phyloP scores from a whole-genome alignment of 2,888 invertebrate genomes.

The Pachycephus smyrnensis region DNA sequence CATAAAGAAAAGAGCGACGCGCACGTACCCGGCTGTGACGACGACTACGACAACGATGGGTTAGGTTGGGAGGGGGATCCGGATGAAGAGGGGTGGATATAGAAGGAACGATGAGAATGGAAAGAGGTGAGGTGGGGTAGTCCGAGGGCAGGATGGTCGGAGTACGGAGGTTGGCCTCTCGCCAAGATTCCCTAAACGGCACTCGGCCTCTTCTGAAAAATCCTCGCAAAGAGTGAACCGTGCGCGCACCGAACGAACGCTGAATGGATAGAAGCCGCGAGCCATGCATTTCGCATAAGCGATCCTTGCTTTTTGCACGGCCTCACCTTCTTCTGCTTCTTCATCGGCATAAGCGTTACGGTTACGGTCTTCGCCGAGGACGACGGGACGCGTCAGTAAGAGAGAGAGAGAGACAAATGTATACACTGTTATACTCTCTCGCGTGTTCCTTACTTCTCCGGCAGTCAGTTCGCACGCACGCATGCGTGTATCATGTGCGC shows the following conservation, averaged over 20 bases:
- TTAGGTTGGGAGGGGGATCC: not conserved
- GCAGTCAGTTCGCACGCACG: not conserved
- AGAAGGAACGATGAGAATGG: slow-evolving; percentile 10
- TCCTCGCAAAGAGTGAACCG: slow-evolving; percentile 42
- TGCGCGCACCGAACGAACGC: not conserved
- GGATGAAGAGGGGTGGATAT: not conserved
- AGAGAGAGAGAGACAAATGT: not conserved
- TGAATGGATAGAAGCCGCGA: slow-evolving; percentile 11
- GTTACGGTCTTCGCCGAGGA: slow-evolving; percentile 7
- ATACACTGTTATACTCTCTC: not conserved
- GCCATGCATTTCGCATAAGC: slow-evolving; percentile 24
- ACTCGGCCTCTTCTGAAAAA: slow-evolving; percentile 52
- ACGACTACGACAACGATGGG: not conserved
- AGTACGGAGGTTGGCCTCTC: slow-evolving; percentile 28
- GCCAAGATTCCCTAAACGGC: slow-evolving; percentile 66
- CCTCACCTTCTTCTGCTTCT: slow-evolving; percentile 53
- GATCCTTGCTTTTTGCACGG: slow-evolving; percentile 42
- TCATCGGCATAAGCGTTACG: slow-evolving; percentile 45
- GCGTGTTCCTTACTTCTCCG: not conserved
- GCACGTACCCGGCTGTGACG: slow-evolving; percentile 6
- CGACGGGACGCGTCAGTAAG: slow-evolving; percentile 12
- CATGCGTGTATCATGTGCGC: not conserved
- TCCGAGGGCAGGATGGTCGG: not conserved
- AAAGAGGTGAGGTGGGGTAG: slow-evolving; percentile 23
- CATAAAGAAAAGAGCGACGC: slow-evolving; percentile 9